A percentile compares a stretch with the other conserved stretches of the same genome.
Conservation (phyloP, 2,113 vertebrate species). For the Mus pahari region DNA sequence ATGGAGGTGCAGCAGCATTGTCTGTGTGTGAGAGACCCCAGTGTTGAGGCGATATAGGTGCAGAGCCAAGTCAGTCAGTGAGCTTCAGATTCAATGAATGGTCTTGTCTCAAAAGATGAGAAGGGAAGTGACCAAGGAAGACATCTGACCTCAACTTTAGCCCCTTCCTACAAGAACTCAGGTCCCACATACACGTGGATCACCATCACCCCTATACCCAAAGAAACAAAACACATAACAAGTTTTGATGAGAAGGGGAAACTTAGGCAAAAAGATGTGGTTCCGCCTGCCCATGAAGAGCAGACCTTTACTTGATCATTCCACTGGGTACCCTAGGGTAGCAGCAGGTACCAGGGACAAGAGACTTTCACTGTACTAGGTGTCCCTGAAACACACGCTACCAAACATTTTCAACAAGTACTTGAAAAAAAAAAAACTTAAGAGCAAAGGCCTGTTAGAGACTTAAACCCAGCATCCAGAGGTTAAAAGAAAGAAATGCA, state of each 20-base stretch:
- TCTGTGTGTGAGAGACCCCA: background rate
- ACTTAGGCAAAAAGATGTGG: background rate
- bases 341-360: background rate
- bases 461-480: background rate
- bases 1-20: background rate
- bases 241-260: background rate
- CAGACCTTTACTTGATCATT: background rate
- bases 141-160: background rate
- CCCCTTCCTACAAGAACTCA: background rate
- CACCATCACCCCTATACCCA: background rate
- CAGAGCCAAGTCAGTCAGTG: background rate
- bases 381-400: background rate
- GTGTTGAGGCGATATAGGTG: no score
- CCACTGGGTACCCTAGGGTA: fast-evolving
- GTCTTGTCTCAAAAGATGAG: background rate
- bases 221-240: background rate
- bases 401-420: background rate
- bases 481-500: background rate
- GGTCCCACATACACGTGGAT: no score
- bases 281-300: background rate
- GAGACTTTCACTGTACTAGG: background rate
- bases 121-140: background rate
- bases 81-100: background rate
- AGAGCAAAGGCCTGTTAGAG: background rate
- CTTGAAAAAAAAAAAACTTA: background rate